Evolutionary conservation across 2,113 vertebrate genomes (phyloP).

Genomic region (Rhinolophus sinicus): DNA sequence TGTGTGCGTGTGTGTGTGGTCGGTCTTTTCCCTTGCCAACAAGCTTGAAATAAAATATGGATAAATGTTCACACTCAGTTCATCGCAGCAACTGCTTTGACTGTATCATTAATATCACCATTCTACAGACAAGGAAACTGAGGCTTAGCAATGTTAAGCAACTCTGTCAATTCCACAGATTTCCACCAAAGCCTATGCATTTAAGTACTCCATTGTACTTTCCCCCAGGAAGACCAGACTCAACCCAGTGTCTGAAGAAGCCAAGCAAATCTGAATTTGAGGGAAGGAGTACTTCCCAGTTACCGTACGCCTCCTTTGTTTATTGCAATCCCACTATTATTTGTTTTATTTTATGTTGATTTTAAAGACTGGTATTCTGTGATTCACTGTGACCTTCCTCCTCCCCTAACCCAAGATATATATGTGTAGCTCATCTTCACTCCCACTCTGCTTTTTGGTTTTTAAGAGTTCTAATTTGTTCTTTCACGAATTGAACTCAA

Average conservation of each 20-base stretch:
- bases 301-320: not conserved
- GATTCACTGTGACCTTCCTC: not conserved
- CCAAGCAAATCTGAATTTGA: not conserved
- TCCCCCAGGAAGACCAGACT: not conserved
- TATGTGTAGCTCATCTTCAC: not conserved
- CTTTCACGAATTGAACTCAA: not conserved
- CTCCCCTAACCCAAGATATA: not conserved
- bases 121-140: not conserved
- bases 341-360: not conserved
- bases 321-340: not conserved
- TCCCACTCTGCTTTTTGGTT: not conserved
- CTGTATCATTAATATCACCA: not conserved
- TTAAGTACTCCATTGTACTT: not conserved
- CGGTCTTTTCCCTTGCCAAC: not conserved
- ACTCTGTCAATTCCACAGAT: not conserved
- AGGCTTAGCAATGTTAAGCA: not conserved
- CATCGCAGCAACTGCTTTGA: not conserved
- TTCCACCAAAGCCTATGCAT: not conserved
- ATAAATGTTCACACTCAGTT: not conserved
- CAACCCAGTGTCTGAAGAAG: not conserved
- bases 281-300: not conserved
- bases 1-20: not conserved
- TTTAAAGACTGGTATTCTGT: not conserved
- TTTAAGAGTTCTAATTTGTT: not conserved
- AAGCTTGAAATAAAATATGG: slow-evolving; percentile 26